These are phyloP conservation scores for Brachymystax lenok DNA, from an alignment of 2,797 vertebrate genomes.

Conservation along the genomic window DNA sequence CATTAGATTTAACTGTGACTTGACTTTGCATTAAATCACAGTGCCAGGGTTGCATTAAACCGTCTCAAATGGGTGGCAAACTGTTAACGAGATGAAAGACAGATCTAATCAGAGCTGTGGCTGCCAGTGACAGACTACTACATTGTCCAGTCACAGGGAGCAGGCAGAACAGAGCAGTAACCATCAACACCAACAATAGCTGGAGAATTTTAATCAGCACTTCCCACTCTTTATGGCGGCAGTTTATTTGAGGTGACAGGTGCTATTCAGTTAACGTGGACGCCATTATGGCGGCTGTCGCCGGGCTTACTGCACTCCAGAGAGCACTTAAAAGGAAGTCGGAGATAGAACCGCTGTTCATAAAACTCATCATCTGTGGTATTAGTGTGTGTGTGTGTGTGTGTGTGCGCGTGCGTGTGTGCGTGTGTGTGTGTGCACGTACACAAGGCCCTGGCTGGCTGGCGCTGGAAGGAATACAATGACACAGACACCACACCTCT, in stretches of 20 bases:
- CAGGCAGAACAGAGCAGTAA: not conserved
- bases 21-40: too few species aligned
- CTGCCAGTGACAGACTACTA: not conserved
- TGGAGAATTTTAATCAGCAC: conserved; percentile 2
- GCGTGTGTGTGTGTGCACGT: too few species aligned
- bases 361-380: conserved; percentile 16
- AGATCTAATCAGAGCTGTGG: not conserved
- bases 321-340: conserved; percentile 1
- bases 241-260: conserved; percentile 18
- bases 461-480: too few species aligned
- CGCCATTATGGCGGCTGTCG: not conserved
- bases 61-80: not conserved
- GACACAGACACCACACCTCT: too few species aligned
- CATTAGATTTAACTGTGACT: too few species aligned
- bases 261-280: conserved; percentile 22
- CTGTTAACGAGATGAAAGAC: not conserved
- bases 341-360: not conserved
- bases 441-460: too few species aligned
- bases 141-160: not conserved
- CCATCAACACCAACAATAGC: not conserved
- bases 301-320: not conserved
- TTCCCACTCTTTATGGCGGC: not conserved
- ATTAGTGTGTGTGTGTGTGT: not conserved
- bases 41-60: not conserved
- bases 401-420: too few species aligned